Evolutionary conservation across 2,113 vertebrate species (phyloP), one percentile per base, ranked within the genome.

Genomic region (Bambusicola thoracicus): DNA sequence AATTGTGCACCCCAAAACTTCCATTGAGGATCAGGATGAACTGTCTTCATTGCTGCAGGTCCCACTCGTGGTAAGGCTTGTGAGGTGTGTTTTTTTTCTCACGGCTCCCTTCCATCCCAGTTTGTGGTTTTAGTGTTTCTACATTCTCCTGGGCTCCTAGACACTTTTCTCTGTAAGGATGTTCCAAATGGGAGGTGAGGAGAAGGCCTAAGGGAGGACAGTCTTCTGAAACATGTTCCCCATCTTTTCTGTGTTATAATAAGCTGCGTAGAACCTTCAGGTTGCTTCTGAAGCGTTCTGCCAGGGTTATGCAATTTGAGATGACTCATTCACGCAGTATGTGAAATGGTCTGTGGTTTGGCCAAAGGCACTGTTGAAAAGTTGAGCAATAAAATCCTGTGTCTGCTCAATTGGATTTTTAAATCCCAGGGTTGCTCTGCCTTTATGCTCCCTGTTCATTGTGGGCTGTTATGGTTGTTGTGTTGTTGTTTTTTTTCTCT

Each of bases 1-100:
- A 12, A 97, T 99, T 3, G 98, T 99, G 70, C 99, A 99, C 94
- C 99, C 99, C 3, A 99, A 98, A 95, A 99, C 99, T 12, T 98
- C 99, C 4, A 98, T 99, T 34, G 99, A 99, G 87, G 99, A 99
- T 95, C 99, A 99, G 95, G 99, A 99, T 84, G 99, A 99, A 84
- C 97, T 99, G 63, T 99, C 99, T 1, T 99, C 99, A 2, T 97
- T 99, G 90, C 98, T 99, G 13, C 99, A 99, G 89, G 99, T 99
- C 15, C 99, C 99, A 4, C 98, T 99, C 0, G 99, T 99, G 98
- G 99, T 99, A 98, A 99, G 98, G 88, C 69, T 78, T 46, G 12
- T 55, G 66, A 29, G 27, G 8, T 86, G 36, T 78, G 36, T 59
- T 83, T 68, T 83, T 68, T 69, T 43, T 73, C 49, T 53, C 43